Conservation (phyloP, 1,140 invertebrate species). For the Macrostomum lignano region DNA sequence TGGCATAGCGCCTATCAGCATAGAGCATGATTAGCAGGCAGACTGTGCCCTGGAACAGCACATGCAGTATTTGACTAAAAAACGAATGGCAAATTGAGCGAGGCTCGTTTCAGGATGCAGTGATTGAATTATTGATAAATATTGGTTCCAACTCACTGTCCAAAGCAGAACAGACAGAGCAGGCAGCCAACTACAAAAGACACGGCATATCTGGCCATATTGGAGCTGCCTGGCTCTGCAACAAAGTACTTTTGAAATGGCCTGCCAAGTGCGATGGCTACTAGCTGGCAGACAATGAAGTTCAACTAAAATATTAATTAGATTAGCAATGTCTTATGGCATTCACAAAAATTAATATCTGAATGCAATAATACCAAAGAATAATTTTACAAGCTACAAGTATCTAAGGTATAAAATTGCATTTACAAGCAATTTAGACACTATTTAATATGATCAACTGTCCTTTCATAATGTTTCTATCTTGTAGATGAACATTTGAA, state of each 20-base stretch:
- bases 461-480: not conserved
- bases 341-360: not conserved
- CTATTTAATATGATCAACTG: not conserved
- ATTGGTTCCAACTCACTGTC: constrained; percentile 15
- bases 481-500: not conserved
- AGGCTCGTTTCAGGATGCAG: not conserved
- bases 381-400: not conserved
- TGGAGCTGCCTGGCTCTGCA: constrained; percentile 9
- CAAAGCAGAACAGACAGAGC: constrained; percentile 17
- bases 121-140: not conserved
- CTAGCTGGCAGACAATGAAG: constrained; percentile 14
- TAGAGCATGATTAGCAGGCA: constrained; percentile 14
- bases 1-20: constrained; percentile 8
- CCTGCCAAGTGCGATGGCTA: constrained; percentile 12
- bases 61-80: constrained; percentile 17
- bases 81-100: constrained; percentile 5
- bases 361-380: not conserved
- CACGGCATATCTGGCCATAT: constrained; percentile 11
- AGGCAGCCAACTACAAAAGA: constrained; percentile 12
- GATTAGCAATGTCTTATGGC: not conserved
- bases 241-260: constrained; percentile 11
- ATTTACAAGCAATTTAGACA: not conserved
- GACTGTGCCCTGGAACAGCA: constrained; percentile 12
- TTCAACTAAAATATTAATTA: constrained; percentile 15
- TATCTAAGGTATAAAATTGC: not conserved